Percentiles rank a stretch among this genome's conserved stretches.
Evolutionary conservation across 2,888 invertebrate species (phyloP).

Genomic region (Scaptomyza tumidula): DNA sequence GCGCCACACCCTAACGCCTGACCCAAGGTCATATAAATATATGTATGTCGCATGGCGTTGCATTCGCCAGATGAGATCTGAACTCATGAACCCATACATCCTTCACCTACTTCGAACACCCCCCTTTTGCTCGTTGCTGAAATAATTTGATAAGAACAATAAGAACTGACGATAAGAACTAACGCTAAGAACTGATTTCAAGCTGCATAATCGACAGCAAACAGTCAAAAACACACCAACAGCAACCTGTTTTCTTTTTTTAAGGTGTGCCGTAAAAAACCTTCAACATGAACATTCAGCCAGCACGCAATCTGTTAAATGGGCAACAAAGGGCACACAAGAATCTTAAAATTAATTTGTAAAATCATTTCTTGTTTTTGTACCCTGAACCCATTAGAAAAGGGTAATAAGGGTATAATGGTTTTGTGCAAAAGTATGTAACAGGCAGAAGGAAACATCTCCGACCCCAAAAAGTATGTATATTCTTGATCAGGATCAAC

Average conservation of each 20-base stretch:
- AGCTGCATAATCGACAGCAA: background rate
- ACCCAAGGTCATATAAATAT: conserved; percentile 47
- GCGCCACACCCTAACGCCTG: conserved; percentile 44
- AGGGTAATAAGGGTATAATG: too few species aligned
- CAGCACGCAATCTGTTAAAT: conserved; percentile 59
- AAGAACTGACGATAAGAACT: background rate
- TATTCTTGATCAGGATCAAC: too few species aligned
- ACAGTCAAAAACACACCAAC: background rate
- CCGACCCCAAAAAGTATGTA: too few species aligned
- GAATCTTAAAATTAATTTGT: conserved; percentile 37
- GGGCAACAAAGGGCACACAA: conserved; percentile 21
- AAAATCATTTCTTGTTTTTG: background rate
- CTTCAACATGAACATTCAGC: too few species aligned
- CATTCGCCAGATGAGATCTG: conserved; percentile 23
- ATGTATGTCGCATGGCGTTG: conserved; percentile 9
- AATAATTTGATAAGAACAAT: too few species aligned
- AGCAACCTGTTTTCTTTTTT: too few species aligned
- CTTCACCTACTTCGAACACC: conserved; percentile 14
- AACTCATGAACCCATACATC: conserved; percentile 37
- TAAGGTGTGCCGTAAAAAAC: too few species aligned
- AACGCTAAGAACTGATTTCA: too few species aligned
- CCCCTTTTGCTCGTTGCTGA: background rate
- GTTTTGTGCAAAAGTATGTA: too few species aligned
- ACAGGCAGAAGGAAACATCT: too few species aligned
- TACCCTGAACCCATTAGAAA: too few species aligned